Conservation (phyloP, 1,140 invertebrate genomes). For the Lepidurus couesii region DNA sequence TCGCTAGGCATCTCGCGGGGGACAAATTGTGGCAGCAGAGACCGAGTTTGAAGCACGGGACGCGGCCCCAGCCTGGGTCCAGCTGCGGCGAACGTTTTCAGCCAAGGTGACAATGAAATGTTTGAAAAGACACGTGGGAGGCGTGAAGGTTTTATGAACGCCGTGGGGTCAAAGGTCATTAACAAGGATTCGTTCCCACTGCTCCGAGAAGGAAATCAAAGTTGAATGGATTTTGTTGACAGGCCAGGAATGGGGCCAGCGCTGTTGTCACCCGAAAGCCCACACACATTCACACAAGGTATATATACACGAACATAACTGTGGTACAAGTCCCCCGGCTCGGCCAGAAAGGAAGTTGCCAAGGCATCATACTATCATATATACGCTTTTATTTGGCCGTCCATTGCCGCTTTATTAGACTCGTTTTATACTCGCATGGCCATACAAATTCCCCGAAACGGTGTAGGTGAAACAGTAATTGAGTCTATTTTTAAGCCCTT, state of each 20-base stretch:
- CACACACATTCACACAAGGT: neutral
- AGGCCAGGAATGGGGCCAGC: neutral
- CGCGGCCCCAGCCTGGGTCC: neutral
- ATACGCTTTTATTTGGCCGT: neutral
- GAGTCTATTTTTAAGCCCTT: neutral
- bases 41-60: too few relatives aligned
- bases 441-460: neutral
- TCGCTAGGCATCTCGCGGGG: too few relatives aligned
- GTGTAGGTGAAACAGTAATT: constrained; percentile 13
- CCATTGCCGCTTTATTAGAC: constrained; percentile 9
- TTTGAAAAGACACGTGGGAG: constrained; percentile 18
- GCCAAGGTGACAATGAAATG: constrained; percentile 8
- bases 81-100: neutral
- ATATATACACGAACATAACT: neutral
- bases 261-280: constrained; percentile 5
- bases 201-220: neutral
- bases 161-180: neutral
- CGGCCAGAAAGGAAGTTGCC: neutral
- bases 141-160: constrained; percentile 14
- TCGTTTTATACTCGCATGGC: neutral
- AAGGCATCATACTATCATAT: neutral
- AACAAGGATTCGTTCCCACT: neutral
- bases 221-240: constrained; percentile 22
- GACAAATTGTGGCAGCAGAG: too few relatives aligned
- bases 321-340: neutral